A percentile compares a stretch with the other conserved stretches of the same genome.
Evolutionary conservation across 2,888 invertebrate species (phyloP).

Genomic region (Aleiodes alternator): DNA sequence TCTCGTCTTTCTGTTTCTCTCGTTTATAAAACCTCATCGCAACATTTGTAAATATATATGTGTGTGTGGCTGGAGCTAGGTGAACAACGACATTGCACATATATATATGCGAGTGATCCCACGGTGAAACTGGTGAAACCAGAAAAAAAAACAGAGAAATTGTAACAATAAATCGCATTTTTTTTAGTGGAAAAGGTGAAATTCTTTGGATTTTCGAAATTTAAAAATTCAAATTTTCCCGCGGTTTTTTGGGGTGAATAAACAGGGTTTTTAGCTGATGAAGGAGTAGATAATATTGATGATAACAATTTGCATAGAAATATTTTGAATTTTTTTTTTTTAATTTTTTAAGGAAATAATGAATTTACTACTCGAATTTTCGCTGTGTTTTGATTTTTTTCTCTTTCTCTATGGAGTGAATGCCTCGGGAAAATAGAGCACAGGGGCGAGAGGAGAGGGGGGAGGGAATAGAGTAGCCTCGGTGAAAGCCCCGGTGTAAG

Average conservation of each 20-base stretch:
- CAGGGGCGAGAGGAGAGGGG: slow-evolving; percentile 7
- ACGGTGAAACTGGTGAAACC: slow-evolving; percentile 35
- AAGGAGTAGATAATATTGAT: too few relatives aligned
- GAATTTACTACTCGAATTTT: not conserved
- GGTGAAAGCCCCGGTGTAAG: slow-evolving; percentile 30
- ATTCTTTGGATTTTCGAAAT: not conserved
- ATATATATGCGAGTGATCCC: slow-evolving; percentile 22
- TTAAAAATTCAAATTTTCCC: too few relatives aligned
- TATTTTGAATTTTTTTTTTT: not conserved
- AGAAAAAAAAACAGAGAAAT: slow-evolving; percentile 2
- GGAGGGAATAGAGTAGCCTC: not conserved
- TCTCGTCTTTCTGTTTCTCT: slow-evolving; percentile 31
- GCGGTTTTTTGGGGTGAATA: too few relatives aligned
- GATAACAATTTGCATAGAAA: not conserved
- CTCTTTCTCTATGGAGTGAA: slow-evolving; percentile 18
- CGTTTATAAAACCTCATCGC: slow-evolving; percentile 20
- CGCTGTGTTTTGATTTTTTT: not conserved
- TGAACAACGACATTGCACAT: slow-evolving; percentile 23
- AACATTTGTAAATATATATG: not conserved
- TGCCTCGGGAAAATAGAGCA: slow-evolving; percentile 27
- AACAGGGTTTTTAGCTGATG: too few relatives aligned
- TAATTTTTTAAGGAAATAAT: not conserved
- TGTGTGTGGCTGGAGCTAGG: not conserved
- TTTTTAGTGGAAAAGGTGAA: not conserved
- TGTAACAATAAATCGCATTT: slow-evolving; percentile 11